Evolutionary conservation across 2,113 vertebrate genomes (phyloP).

Genomic region (Catharus bicknelli): DNA sequence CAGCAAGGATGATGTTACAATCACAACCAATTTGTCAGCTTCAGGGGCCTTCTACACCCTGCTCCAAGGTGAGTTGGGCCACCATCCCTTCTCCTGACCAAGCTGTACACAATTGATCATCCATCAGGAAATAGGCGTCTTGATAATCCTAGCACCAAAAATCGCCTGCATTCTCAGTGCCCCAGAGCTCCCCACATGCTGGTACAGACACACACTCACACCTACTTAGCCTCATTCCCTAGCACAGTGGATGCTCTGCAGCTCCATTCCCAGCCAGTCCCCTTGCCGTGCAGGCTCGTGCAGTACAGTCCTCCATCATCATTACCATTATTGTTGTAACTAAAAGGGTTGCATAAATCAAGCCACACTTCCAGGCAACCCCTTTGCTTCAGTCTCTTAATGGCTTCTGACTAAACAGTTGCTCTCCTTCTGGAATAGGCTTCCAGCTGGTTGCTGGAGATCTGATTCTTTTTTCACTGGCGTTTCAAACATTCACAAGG

Average conservation of each 20-base stretch:
- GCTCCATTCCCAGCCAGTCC: not conserved
- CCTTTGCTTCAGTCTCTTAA: constrained; percentile 12
- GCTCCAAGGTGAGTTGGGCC: constrained; percentile 85
- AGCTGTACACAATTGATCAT: not conserved
- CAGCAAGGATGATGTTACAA: constrained; percentile 92
- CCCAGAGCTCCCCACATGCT: not conserved
- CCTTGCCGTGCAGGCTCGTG: not conserved
- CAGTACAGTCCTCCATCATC: not conserved
- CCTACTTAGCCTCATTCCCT: not conserved
- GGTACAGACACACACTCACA: not conserved
- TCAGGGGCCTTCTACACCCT: constrained; percentile 96
- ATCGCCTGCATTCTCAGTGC: not conserved
- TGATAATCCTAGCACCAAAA: not conserved
- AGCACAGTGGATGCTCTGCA: not conserved
- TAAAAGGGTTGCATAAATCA: constrained; percentile 51
- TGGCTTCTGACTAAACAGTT: constrained; percentile 36
- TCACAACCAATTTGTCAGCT: constrained; percentile 96
- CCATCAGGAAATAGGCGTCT: not conserved
- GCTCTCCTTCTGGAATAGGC: not conserved
- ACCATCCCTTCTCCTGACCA: not conserved
- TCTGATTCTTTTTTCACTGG: not conserved
- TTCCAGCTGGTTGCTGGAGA: not conserved
- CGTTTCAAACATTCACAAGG: not conserved
- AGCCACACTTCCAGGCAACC: constrained; percentile 2
- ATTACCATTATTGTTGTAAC: constrained; percentile 35